Conservation (phyloP, 1,140 invertebrate genomes). For the Heliconius congener region DNA sequence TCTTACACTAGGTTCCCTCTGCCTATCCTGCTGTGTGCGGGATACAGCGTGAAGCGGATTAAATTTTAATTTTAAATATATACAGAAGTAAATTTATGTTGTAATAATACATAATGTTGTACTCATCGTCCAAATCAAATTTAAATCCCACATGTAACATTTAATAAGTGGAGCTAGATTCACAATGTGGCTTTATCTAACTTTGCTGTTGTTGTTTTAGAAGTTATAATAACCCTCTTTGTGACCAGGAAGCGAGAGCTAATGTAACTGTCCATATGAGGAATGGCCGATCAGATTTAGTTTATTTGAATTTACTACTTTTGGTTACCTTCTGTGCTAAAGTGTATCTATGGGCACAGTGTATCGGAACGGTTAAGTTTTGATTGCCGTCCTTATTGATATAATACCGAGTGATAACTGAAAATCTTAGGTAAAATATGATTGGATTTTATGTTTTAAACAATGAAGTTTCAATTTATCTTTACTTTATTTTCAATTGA, state of each 20-base stretch:
- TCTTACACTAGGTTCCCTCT: too few species aligned
- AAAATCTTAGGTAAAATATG: too few species aligned
- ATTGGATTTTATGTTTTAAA: too few species aligned
- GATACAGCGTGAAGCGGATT: too few species aligned
- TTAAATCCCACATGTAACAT: conserved; percentile 40
- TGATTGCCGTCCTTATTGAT: neutral
- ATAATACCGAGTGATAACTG: neutral
- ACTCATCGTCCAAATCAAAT: conserved; percentile 35
- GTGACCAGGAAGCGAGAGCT: conserved; percentile 50
- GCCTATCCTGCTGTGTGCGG: too few species aligned
- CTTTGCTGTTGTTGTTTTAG: conserved; percentile 60
- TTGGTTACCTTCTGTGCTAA: neutral
- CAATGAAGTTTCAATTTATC: too few species aligned
- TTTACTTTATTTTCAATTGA: too few species aligned
- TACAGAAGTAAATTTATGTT: conserved; percentile 13
- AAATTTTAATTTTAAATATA: neutral
- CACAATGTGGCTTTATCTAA: conserved; percentile 54
- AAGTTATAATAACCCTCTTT: conserved; percentile 59
- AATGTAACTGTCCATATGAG: conserved; percentile 47
- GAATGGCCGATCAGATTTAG: conserved; percentile 24
- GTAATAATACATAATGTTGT: conserved; percentile 19
- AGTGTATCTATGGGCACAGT: neutral
- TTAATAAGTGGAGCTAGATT: conserved; percentile 54
- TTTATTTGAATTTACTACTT: conserved; percentile 1
- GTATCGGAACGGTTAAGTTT: neutral